Percentiles rank a stretch among this genome's conserved stretches.
These are phyloP conservation scores for Megastigmus dorsalis DNA, from an alignment of 2,888 invertebrate genomes.

Conservation along the genomic window DNA sequence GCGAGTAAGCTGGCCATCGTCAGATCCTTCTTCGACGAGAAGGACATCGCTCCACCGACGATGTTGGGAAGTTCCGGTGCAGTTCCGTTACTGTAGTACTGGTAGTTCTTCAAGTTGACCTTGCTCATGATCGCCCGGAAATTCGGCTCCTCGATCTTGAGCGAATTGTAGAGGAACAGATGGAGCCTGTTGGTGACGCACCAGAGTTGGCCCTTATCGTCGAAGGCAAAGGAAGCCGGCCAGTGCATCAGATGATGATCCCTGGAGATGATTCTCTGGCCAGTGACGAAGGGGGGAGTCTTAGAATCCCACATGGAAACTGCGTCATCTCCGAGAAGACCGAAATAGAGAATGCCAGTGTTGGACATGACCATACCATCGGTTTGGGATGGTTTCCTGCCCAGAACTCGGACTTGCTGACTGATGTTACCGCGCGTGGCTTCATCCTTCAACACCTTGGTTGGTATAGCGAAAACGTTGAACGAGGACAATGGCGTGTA, in stretches of 20 bases:
- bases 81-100: conserved; percentile 73
- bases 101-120: conserved; percentile 80
- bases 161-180: conserved; percentile 79
- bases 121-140: conserved; percentile 79
- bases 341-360: conserved; percentile 82
- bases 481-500: conserved; percentile 83
- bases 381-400: conserved; percentile 81
- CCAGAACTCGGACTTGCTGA: conserved; percentile 77
- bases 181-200: conserved; percentile 82
- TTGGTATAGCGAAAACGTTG: conserved; percentile 81
- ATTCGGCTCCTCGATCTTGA: conserved; percentile 79
- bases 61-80: conserved; percentile 64
- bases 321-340: conserved; percentile 81
- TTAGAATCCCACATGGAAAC: conserved; percentile 83
- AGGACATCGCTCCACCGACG: conserved; percentile 56
- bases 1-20: conserved; percentile 65
- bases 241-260: conserved; percentile 83
- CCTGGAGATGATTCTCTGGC: conserved; percentile 80
- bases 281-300: conserved; percentile 78
- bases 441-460: conserved; percentile 77
- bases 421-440: conserved; percentile 72
- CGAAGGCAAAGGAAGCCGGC: conserved; percentile 83
- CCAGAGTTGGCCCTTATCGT: conserved; percentile 80
- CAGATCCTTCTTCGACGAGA: conserved; percentile 67
- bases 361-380: conserved; percentile 87